Evolutionary conservation across 1,140 invertebrate genomes (phyloP), one percentile per base, ranked within the genome.

Genomic region (Tetranychus urticae): DNA sequence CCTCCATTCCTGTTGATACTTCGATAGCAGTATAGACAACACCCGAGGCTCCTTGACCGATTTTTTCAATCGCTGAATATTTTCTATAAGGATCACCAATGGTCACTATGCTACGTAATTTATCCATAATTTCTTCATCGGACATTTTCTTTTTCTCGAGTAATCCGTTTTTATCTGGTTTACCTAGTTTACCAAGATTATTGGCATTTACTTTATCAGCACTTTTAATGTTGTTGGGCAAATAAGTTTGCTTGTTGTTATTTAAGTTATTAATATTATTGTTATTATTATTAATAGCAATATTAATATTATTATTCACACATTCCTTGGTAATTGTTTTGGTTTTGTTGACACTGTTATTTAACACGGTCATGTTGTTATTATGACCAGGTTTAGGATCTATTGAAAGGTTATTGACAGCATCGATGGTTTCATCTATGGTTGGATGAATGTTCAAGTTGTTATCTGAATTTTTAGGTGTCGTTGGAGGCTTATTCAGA

Each of bases 21-120:
- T 98, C 93, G 66, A 96, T 90, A 31, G 93, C 94, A 31, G 92
- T 97, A 71, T 87, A 97, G 13, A 98, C 94, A 13, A 88, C 94
- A 37, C 94, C 94, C 48, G 91, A 96, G 23, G 93, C 94, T 61
- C 94, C 93, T 73, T 97, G 93, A 23, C 94, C 94, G 74, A 98
- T 98, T 75, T 97, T 97, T 71, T 97, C 91, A 82, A 97, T 88
- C 76, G 94, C 97, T 5, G 88, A 92, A 71, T 97, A 98, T 75
- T 96, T 97, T 68, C 84, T 80, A 75, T 93, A 94, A 8, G 74
- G 74, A 67, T 76, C 73, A 56, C 77, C 77, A 61, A 77, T 71
- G 34, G 74, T 74, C 0, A 79, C 76, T 63, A 78, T 77, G 23
- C 72, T 72, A 63, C 74, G 69, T 47, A 79, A 67, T 67, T 73